A percentile compares a stretch with the other conserved stretches of the same genome.
Evolutionary conservation across 2,888 invertebrate species (phyloP).

Genomic region (Lamproptera curius): DNA sequence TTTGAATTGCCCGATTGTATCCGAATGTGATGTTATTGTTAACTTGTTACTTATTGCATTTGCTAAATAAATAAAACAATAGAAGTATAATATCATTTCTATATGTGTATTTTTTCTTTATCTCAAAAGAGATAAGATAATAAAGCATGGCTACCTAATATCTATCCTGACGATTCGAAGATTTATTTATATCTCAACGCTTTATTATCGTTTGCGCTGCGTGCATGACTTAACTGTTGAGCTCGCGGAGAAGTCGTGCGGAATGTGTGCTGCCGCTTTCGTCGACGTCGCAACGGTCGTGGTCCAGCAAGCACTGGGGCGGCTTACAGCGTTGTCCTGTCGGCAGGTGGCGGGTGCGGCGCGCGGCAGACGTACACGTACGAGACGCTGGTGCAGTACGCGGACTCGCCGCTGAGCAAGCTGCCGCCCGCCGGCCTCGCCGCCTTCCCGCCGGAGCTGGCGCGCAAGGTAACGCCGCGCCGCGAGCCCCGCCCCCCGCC

Average conservation of each 20-base stretch:
- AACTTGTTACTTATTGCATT: no score
- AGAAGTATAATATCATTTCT: no score
- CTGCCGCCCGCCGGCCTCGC: conserved; percentile 70
- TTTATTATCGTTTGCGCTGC: conserved; percentile 5
- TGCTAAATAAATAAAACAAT: no score
- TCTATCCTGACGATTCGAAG: no score
- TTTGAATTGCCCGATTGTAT: conserved; percentile 3
- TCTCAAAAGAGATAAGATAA: conserved; percentile 9
- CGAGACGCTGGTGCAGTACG: conserved; percentile 76
- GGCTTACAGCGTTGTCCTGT: conserved; percentile 1
- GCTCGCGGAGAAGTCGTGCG: neutral
- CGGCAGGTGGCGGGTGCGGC: conserved; percentile 41
- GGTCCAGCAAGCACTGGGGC: neutral
- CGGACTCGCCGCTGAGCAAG: conserved; percentile 75
- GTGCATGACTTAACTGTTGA: neutral
- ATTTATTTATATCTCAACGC: no score
- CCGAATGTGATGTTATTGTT: neutral
- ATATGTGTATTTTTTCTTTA: no score
- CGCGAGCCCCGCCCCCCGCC: conserved; percentile 35
- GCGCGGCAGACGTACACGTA: conserved; percentile 70
- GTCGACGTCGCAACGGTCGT: neutral
- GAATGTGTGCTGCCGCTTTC: neutral
- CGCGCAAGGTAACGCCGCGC: conserved; percentile 71
- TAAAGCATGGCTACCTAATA: no score
- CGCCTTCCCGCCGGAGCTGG: conserved; percentile 70